Conservation (phyloP, 2,888 invertebrate genomes). For the Pteria penguin region DNA sequence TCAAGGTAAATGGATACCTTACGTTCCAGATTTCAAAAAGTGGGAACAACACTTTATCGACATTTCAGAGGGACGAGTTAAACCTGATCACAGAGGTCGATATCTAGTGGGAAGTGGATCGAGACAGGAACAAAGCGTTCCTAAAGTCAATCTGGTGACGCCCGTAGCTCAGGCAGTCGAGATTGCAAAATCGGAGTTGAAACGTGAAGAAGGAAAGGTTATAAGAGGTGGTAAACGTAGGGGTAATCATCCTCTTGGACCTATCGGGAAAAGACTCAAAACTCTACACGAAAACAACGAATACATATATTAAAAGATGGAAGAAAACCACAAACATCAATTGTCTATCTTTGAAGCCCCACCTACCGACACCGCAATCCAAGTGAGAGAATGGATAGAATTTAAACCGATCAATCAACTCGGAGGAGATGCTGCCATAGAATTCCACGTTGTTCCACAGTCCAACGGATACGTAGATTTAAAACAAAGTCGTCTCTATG, state of each 20-base stretch:
- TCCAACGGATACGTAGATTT: slow-evolving; percentile 38
- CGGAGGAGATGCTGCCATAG: slow-evolving; percentile 21
- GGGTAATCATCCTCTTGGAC: not conserved
- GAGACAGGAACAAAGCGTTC: not conserved
- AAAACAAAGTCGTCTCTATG: slow-evolving; percentile 10
- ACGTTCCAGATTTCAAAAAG: slow-evolving; percentile 20
- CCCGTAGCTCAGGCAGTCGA: slow-evolving; percentile 33
- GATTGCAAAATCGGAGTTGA: slow-evolving; percentile 34
- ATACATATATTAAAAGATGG: slow-evolving; percentile 1
- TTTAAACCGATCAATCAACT: slow-evolving; percentile 33
- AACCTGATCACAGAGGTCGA: slow-evolving; percentile 12
- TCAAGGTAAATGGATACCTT: slow-evolving; percentile 29
- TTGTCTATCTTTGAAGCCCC: slow-evolving; percentile 26
- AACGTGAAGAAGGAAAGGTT: slow-evolving; percentile 10
- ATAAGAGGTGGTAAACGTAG: slow-evolving; percentile 8
- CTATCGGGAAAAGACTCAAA: not conserved
- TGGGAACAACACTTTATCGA: slow-evolving; percentile 28
- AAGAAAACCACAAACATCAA: slow-evolving; percentile 17
- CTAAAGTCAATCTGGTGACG: slow-evolving; percentile 15
- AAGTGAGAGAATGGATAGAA: slow-evolving; percentile 38
- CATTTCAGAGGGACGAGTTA: slow-evolving; percentile 13
- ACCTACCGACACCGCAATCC: slow-evolving; percentile 15
- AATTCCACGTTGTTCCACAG: slow-evolving; percentile 33
- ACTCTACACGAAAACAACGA: not conserved
- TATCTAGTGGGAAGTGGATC: slow-evolving; percentile 16